These are phyloP conservation scores for Sebastes miniatus DNA, from an alignment of 2,797 vertebrate species.

Conservation along the genomic window DNA sequence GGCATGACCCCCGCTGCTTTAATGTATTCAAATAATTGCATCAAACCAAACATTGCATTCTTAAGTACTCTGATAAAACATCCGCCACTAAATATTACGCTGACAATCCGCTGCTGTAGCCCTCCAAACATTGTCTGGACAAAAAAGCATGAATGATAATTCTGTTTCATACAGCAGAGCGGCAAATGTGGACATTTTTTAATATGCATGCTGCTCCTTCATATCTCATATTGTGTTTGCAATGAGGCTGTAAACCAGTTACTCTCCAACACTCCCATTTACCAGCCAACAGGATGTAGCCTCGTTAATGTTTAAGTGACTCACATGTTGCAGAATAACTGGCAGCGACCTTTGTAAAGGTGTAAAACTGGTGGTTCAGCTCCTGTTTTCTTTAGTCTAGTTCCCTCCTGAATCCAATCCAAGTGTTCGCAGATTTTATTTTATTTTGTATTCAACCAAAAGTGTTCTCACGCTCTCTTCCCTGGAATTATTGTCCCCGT, in stretches of 20 bases:
- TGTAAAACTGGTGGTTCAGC: not conserved
- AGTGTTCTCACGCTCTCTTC: not conserved
- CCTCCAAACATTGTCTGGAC: not conserved
- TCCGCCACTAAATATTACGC: slow-evolving; percentile 3
- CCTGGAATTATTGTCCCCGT: not conserved
- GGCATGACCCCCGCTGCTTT: slow-evolving; percentile 47
- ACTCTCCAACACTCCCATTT: not conserved
- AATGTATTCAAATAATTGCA: slow-evolving; percentile 63
- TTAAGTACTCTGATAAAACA: slow-evolving; percentile 33
- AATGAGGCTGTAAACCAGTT: not conserved
- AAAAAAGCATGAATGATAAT: not conserved
- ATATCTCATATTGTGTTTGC: not conserved
- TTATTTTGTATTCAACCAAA: not conserved
- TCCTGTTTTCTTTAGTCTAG: not conserved
- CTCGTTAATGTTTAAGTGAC: not conserved
- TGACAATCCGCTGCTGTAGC: slow-evolving; percentile 5
- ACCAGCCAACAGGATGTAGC: not conserved
- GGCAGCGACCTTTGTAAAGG: not conserved
- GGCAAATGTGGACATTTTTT: not conserved
- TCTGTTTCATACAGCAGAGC: not conserved
- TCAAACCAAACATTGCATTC: slow-evolving; percentile 48
- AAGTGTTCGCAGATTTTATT: slow-evolving; percentile 3
- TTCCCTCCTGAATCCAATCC: not conserved
- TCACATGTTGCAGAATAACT: not conserved
- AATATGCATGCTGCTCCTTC: not conserved